phyloP scores from a whole-genome alignment of 2,113 vertebrate species.

The Egretta garzetta region DNA sequence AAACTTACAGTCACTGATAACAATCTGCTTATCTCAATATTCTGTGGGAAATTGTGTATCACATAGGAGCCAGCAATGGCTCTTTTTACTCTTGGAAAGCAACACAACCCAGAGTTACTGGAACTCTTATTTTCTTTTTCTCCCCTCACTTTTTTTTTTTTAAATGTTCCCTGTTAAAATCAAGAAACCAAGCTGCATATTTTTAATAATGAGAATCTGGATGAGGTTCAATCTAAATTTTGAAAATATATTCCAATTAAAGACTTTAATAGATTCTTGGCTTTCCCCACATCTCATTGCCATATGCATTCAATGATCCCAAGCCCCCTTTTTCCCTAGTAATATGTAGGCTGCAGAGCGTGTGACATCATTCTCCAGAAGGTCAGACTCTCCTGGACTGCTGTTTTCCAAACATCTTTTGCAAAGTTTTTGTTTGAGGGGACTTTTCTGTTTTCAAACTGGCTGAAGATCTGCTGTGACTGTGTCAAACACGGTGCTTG shows the following conservation, averaged over 20 bases:
- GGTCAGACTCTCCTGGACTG: constrained; percentile 46
- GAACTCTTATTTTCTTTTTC: not conserved
- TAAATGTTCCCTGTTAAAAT: constrained; percentile 36
- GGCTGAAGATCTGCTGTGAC: not conserved
- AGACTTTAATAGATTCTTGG: constrained; percentile 82
- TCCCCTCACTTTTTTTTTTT: not conserved
- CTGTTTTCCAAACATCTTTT: not conserved
- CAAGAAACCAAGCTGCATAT: constrained; percentile 77
- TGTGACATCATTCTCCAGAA: constrained; percentile 75
- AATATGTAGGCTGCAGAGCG: constrained; percentile 10
- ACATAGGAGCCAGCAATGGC: not conserved
- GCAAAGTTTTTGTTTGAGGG: not conserved
- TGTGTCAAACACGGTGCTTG: not conserved
- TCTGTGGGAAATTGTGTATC: not conserved
- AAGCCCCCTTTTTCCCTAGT: constrained; percentile 19
- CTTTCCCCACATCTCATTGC: constrained; percentile 71
- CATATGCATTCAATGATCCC: constrained; percentile 86
- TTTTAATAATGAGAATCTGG: constrained; percentile 87
- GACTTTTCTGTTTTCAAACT: not conserved
- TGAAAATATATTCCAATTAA: constrained; percentile 80
- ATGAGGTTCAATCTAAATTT: constrained; percentile 74
- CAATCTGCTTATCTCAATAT: not conserved
- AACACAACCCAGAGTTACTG: constrained; percentile 36
- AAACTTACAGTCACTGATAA: not conserved
- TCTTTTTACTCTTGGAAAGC: not conserved